phyloP scores from a whole-genome alignment of 2,888 invertebrate species.

The Iselma pallidipennis region DNA sequence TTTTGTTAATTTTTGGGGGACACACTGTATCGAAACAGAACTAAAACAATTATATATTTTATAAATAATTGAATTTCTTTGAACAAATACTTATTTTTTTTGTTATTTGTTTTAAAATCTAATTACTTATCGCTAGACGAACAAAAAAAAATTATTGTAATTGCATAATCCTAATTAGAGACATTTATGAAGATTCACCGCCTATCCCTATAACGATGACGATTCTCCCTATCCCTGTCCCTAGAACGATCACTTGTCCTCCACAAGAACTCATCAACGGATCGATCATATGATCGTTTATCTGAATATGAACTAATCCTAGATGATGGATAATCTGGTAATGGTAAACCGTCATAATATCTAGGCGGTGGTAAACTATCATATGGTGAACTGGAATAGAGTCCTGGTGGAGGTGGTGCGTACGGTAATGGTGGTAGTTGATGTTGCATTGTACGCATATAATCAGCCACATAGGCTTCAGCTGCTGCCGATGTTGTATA shows the following conservation, averaged over 20 bases:
- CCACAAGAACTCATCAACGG: constrained; percentile 86
- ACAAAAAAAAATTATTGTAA: constrained; percentile 3
- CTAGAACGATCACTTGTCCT: constrained; percentile 72
- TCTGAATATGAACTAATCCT: constrained; percentile 61
- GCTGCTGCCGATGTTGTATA: constrained; percentile 64
- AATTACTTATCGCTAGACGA: constrained; percentile 2
- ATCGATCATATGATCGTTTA: constrained; percentile 78
- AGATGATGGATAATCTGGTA: constrained; percentile 73
- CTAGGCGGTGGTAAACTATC: constrained; percentile 72
- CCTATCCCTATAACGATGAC: constrained; percentile 58
- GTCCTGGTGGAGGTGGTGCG: constrained; percentile 66
- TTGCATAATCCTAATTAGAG: constrained; percentile 8
- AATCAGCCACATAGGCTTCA: constrained; percentile 87
- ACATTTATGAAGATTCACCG: constrained; percentile 42
- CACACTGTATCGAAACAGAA: neutral
- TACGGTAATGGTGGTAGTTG: constrained; percentile 85
- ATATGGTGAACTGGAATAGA: constrained; percentile 57
- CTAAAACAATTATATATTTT: neutral
- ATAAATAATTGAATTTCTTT: neutral
- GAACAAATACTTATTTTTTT: neutral
- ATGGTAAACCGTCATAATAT: constrained; percentile 78
- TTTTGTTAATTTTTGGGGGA: too few species aligned
- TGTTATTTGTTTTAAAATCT: too few species aligned
- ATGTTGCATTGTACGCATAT: constrained; percentile 87
- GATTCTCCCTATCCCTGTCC: constrained; percentile 49